Base-by-base conservation (phyloP, 2,888 invertebrate species). In the Didymodactylos carnosus region DNA sequence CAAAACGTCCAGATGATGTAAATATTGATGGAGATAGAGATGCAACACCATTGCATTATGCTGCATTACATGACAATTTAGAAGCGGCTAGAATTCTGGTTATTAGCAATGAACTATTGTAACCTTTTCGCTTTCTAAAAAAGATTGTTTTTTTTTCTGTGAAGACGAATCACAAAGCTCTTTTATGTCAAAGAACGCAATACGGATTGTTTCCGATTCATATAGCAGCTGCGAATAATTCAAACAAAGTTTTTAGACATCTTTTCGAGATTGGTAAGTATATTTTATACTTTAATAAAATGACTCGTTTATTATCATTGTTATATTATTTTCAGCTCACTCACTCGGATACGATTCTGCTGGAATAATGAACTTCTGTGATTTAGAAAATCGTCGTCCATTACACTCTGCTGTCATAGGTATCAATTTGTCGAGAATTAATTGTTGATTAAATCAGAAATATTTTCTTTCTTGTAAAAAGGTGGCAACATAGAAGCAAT, bases 401-500 rank as follows among this genome's bases (percentile, higher is more conserved):
- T 40, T 74, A n/a, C 74, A 71, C 69, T 71, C 74, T 10, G 71
- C 74, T 25, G 74, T 74, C 4, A 71, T 62, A 10, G 53, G 53
- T 53, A 23, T n/a, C n/a, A n/a, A n/a, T n/a, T n/a, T n/a, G n/a
- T n/a, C n/a, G n/a, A n/a, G n/a, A n/a, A n/a, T n/a, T n/a, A n/a
- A n/a, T n/a, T n/a, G n/a, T n/a, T n/a, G n/a, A n/a, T n/a, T n/a
- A n/a, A n/a, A n/a, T n/a, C n/a, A n/a, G n/a, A n/a, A n/a, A n/a
- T n/a, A n/a, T 10, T 19, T 16, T 49, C 7, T 49, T 23, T 25
- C 7, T 25, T 8, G 8, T 29, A 53, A n/a, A n/a, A n/a, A 71
- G 70, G 71, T 11, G 74, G 74, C 19, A 74, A 74, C 39, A 71
- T 71, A 14, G 71, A 51, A 41, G 74, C 74, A 41, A 71, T 74